phyloP scores from a whole-genome alignment of 2,888 invertebrate genomes.

The Sarcophaga rosellei region DNA sequence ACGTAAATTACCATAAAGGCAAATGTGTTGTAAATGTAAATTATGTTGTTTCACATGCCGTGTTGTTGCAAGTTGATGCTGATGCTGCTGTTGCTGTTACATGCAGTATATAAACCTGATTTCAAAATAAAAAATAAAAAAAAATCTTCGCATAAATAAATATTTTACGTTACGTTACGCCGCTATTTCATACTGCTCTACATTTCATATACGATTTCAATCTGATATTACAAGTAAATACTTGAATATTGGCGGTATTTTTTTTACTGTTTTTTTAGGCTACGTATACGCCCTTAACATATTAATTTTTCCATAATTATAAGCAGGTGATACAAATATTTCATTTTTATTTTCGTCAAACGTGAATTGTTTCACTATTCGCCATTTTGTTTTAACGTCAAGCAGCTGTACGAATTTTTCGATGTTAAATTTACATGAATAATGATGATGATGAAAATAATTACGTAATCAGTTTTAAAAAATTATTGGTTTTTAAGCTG shows the following conservation, averaged over 20 bases:
- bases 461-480: background rate
- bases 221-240: background rate
- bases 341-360: constrained; percentile 7
- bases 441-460: background rate
- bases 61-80: constrained; percentile 29
- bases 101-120: background rate
- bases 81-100: background rate
- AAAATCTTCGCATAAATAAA: background rate
- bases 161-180: background rate
- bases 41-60: constrained; percentile 18
- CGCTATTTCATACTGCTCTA: background rate
- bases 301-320: constrained; percentile 49
- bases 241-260: background rate
- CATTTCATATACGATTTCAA: background rate
- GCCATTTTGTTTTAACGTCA: constrained; percentile 41
- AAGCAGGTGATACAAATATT: constrained; percentile 50
- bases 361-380: constrained; percentile 19
- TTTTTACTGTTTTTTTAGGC: constrained; percentile 29
- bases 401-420: constrained; percentile 10
- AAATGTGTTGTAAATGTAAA: constrained; percentile 33
- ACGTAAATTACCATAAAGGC: constrained; percentile 45
- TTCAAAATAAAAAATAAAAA: too few relatives aligned
- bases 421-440: background rate
- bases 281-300: constrained; percentile 51
- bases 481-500: background rate